These are phyloP conservation scores for Drosophila erecta DNA, from an alignment of 1,140 invertebrate species.

Conservation along the genomic window DNA sequence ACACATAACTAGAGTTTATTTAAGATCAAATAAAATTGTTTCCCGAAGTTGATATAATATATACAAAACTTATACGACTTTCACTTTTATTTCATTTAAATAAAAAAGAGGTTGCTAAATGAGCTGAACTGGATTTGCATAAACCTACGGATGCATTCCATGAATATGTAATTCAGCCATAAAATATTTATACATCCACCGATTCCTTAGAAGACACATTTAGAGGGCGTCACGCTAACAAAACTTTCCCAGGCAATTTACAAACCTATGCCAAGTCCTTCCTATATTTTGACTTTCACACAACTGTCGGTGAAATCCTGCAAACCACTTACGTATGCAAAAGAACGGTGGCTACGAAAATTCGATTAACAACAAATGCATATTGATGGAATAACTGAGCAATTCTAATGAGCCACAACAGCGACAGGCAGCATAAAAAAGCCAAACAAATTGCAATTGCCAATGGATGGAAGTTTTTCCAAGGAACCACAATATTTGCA, in stretches of 20 bases:
- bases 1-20: too few relatives aligned
- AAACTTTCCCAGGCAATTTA: constrained; percentile 69
- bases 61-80: too few relatives aligned
- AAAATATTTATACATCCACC: constrained; percentile 38
- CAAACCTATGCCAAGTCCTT: constrained; percentile 21
- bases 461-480: constrained; percentile 19
- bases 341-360: constrained; percentile 60
- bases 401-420: constrained; percentile 79
- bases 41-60: too few relatives aligned
- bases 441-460: constrained; percentile 66
- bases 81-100: background rate
- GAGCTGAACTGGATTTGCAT: constrained; percentile 12
- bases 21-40: too few relatives aligned
- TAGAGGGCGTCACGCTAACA: constrained; percentile 56
- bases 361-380: constrained; percentile 80
- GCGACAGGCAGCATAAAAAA: constrained; percentile 36
- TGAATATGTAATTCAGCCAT: background rate
- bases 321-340: constrained; percentile 72
- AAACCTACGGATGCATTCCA: background rate
- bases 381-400: constrained; percentile 84
- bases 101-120: background rate
- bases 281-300: constrained; percentile 21
- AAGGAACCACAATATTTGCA: constrained; percentile 76
- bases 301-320: constrained; percentile 13
- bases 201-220: constrained; percentile 13